phyloP scores from a whole-genome alignment of 1,140 invertebrate species.

The Portunus trituberculatus region DNA sequence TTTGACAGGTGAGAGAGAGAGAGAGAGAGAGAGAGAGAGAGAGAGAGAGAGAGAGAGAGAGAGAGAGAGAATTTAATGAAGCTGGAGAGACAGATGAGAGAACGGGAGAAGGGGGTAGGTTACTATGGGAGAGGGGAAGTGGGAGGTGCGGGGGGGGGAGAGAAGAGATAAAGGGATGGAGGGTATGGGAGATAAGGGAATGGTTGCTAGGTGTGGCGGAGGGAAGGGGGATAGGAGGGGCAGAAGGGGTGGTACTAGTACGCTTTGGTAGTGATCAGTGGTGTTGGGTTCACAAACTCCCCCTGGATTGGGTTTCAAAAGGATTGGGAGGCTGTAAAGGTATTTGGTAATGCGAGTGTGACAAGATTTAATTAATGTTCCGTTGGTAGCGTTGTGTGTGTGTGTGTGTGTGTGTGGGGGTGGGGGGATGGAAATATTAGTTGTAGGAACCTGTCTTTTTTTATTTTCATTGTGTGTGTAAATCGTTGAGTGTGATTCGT shows the following conservation, averaged over 20 bases:
- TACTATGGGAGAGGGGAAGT: not conserved
- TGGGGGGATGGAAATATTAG: too few species aligned
- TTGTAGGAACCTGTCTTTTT: too few species aligned
- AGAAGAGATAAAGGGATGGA: not conserved
- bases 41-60: not conserved
- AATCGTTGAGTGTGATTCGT: too few species aligned
- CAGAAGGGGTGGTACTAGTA: not conserved
- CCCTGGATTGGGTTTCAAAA: not conserved
- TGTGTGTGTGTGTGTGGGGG: too few species aligned
- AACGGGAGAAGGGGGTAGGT: not conserved
- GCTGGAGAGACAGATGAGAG: not conserved
- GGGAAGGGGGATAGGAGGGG: not conserved
- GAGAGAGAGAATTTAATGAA: not conserved
- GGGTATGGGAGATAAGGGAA: not conserved
- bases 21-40: not conserved
- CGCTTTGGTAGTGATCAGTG: not conserved
- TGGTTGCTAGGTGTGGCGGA: too few species aligned
- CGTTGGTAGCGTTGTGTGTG: not conserved
- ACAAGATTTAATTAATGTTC: conserved; percentile 16
- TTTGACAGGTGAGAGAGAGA: not conserved
- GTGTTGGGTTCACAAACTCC: conserved; percentile 1
- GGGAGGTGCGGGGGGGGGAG: not conserved
- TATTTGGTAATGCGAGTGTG: not conserved
- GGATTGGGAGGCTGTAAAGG: not conserved
- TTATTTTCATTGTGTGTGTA: too few species aligned